Conservation (phyloP, 2,113 vertebrate genomes). For the Capreolus pygargus region DNA sequence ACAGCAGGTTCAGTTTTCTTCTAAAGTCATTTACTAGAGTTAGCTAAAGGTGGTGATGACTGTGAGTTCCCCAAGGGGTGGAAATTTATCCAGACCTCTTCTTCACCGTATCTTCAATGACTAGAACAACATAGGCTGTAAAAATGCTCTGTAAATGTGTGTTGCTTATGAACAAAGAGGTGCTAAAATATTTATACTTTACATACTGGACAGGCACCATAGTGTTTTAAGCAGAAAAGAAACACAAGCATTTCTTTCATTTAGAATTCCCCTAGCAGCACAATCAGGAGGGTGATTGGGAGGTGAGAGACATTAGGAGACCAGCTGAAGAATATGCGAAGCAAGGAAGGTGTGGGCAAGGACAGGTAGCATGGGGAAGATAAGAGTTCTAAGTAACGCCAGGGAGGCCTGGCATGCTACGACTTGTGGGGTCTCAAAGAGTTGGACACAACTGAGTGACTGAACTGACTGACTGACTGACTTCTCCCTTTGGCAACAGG, state of each 20-base stretch:
- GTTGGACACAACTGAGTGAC: too few species aligned
- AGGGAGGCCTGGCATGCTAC: too few species aligned
- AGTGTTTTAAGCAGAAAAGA: neutral
- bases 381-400: neutral
- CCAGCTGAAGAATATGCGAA: neutral
- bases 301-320: neutral
- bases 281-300: neutral
- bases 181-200: neutral
- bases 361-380: neutral
- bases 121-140: neutral
- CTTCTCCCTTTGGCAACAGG: neutral
- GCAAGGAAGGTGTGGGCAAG: neutral
- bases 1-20: neutral
- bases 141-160: neutral
- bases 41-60: neutral
- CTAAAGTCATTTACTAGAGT: neutral
- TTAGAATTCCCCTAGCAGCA: neutral
- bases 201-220: neutral
- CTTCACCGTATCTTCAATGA: neutral
- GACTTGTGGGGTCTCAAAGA: too few species aligned
- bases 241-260: neutral
- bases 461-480: too few species aligned
- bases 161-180: neutral
- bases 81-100: neutral
- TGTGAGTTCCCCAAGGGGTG: neutral